A percentile compares a stretch with the other conserved stretches of the same genome.
Evolutionary conservation across 2,888 invertebrate genomes (phyloP).

Genomic region (Digitonthophagus gazella): DNA sequence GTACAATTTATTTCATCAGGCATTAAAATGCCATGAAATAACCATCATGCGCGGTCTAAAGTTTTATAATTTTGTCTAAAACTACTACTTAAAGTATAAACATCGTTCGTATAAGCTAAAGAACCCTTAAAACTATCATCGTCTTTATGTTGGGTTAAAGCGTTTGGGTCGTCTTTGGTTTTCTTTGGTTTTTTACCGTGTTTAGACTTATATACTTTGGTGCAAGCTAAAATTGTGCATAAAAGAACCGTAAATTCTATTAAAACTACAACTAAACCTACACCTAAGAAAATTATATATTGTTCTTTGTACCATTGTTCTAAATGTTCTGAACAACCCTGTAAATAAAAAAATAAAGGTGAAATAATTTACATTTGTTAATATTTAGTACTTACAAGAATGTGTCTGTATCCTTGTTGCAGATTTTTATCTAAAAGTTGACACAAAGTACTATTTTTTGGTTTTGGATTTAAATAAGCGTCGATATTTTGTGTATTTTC

Average conservation of each 20-base stretch:
- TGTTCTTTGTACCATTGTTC: slow-evolving; percentile 78
- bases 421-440: slow-evolving; percentile 62
- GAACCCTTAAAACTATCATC: slow-evolving; percentile 18
- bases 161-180: slow-evolving; percentile 10
- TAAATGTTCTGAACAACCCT: slow-evolving; percentile 60
- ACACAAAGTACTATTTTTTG: slow-evolving; percentile 68
- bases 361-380: not conserved
- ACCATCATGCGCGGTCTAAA: slow-evolving; percentile 48
- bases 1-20: slow-evolving; percentile 45
- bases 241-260: slow-evolving; percentile 71
- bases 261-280: slow-evolving; percentile 65
- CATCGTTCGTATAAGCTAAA: slow-evolving; percentile 45
- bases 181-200: slow-evolving; percentile 44
- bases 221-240: slow-evolving; percentile 69
- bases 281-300: slow-evolving; percentile 65
- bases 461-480: slow-evolving; percentile 73
- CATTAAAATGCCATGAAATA: slow-evolving; percentile 41
- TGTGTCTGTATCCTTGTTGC: slow-evolving; percentile 60
- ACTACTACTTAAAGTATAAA: slow-evolving; percentile 47
- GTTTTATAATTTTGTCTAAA: slow-evolving; percentile 48
- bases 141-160: not conserved
- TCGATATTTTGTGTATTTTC: slow-evolving; percentile 54
- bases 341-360: slow-evolving; percentile 20
- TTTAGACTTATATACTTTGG: slow-evolving; percentile 58
- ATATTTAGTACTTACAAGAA: slow-evolving; percentile 50